Base-by-base conservation (phyloP, 2,888 invertebrate species). In the Cataglyphis altisquamis region DNA sequence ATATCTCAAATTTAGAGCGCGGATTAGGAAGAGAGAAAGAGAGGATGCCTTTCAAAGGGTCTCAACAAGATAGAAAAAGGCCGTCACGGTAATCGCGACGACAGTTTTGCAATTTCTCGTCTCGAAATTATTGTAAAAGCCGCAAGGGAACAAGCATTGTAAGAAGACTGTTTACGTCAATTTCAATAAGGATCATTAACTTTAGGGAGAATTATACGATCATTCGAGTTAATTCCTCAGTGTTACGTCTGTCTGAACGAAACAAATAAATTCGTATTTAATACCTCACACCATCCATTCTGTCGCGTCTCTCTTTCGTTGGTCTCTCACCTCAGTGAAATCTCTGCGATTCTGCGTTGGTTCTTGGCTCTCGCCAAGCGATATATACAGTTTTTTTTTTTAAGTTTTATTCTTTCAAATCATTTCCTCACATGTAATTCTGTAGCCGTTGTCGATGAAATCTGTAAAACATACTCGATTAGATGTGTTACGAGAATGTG, bases 111-210 rank as follows among this genome's bases (percentile, higher is more conserved):
- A 83, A 90, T 18, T 55, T 92, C 92, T 93, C 87, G 87, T 92
- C 92, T 91, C 84, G 87, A n/a, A 48, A 91, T 55, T 45, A 85
- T 82, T 75, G 67, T 92, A 91, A 92, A 90, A 86, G 93, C 93
- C 92, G 91, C 91, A 91, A 90, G 91, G 92, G 93, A 92, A 93
- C 93, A 93, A 94, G 92, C 92, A 92, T 94, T 93, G 93, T 94
- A 93, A 93, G 92, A 94, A 94, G 94, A 94, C 94, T 94, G 94
- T 93, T 93, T 92, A 93, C 88, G 94, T 94, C 94, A 94, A 94
- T 94, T 94, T 94, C 93, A 91, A 92, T 92, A 92, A 93, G 90
- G 82, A 90, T 89, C 91, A 91, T 92, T 92, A 92, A 92, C 89
- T 93, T 93, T 93, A 92, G 89, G 86, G 88, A 88, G 89, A 72